Conservation (phyloP, 2,888 invertebrate species). For the Dyspetes luteomarginatus region DNA sequence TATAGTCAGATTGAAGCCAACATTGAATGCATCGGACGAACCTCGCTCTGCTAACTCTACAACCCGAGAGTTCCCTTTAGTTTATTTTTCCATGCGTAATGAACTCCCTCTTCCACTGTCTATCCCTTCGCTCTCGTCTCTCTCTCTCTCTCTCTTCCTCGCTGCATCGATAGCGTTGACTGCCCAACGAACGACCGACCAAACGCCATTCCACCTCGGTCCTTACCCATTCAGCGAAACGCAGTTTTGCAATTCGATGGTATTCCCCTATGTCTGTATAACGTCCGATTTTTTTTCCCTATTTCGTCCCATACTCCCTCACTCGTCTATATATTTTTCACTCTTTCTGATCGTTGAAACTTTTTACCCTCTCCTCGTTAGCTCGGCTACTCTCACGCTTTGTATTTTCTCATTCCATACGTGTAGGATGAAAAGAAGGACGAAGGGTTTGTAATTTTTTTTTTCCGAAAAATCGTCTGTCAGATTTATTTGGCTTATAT, state of each 20-base stretch:
- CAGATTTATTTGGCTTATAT: background rate
- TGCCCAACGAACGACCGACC: conserved; percentile 39
- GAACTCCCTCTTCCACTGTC: conserved; percentile 70
- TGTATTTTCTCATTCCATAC: conserved; percentile 16
- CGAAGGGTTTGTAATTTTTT: background rate
- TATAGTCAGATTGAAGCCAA: conserved; percentile 46
- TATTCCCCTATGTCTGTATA: conserved; percentile 65
- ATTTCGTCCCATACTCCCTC: conserved; percentile 55
- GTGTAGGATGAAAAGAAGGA: background rate
- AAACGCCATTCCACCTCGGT: conserved; percentile 21
- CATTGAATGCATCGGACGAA: conserved; percentile 71
- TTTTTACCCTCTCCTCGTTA: conserved; percentile 13
- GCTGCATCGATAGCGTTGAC: conserved; percentile 67
- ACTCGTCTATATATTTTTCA: conserved; percentile 30
- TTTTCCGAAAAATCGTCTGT: background rate
- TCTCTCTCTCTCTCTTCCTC: conserved; percentile 66
- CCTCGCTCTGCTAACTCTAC: conserved; percentile 60
- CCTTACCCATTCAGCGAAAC: conserved; percentile 56
- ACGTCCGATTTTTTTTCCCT: conserved; percentile 53
- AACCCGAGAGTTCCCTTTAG: conserved; percentile 71
- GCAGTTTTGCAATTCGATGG: conserved; percentile 70
- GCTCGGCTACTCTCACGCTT: conserved; percentile 1
- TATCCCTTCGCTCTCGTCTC: conserved; percentile 44
- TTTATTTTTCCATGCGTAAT: conserved; percentile 79
- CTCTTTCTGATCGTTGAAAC: conserved; percentile 21